Percentiles rank a stretch among this genome's conserved stretches.
Conservation (phyloP, 1,140 invertebrate species). For the Dendroctonus ponderosae region DNA sequence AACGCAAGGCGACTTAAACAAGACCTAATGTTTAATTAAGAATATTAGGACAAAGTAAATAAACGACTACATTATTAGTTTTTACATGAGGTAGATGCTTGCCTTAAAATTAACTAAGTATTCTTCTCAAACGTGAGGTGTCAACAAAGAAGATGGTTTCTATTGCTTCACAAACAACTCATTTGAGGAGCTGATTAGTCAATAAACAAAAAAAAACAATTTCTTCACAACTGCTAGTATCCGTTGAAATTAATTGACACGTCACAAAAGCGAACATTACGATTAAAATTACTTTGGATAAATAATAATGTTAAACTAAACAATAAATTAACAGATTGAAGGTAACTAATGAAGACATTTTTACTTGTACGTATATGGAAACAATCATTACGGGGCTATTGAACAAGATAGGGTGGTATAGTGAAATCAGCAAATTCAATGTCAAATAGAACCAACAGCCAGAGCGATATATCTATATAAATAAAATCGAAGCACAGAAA, state of each 20-base stretch:
- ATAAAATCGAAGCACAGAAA: too few relatives aligned
- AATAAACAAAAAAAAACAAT: too few relatives aligned
- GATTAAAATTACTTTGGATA: conserved; percentile 18
- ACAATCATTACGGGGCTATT: conserved; percentile 9
- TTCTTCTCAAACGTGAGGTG: conserved; percentile 8
- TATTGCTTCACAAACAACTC: not conserved
- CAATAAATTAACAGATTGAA: conserved; percentile 18
- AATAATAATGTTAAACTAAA: conserved; percentile 16
- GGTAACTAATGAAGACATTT: conserved; percentile 22
- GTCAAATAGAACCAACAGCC: too few relatives aligned
- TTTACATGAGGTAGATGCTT: conserved; percentile 34
- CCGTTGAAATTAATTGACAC: conserved; percentile 3
- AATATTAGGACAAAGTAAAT: conserved; percentile 28
- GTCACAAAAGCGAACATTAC: conserved; percentile 2
- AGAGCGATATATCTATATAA: too few relatives aligned
- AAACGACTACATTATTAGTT: conserved; percentile 10
- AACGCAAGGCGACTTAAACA: too few relatives aligned
- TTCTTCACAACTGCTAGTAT: not conserved
- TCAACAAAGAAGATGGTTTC: not conserved
- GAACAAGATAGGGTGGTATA: not conserved
- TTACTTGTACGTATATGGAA: conserved; percentile 4
- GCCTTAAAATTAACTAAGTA: conserved; percentile 29
- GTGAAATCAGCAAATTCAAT: too few relatives aligned
- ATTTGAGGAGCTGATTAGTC: too few relatives aligned
- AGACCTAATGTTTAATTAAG: conserved; percentile 12